Conservation (phyloP, 2,888 invertebrate species). For the Perithous albicinctus region DNA sequence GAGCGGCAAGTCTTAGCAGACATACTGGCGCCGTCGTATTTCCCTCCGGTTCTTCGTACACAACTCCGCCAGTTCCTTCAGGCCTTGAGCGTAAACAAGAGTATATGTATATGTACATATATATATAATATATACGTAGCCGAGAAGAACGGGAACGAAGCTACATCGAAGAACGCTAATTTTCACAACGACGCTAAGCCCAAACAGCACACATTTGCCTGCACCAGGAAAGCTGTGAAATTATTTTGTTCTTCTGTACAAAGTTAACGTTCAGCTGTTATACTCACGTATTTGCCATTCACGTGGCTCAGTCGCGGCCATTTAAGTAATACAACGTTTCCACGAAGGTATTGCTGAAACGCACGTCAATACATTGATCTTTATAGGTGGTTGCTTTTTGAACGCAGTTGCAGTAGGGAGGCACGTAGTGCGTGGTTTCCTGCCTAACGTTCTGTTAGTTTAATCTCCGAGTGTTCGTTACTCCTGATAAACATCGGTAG, state of each 20-base stretch:
- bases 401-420: neutral
- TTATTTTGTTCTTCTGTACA: neutral
- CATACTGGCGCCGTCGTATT: constrained; percentile 57
- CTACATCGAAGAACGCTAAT: neutral
- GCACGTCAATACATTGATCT: neutral
- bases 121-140: too few relatives aligned
- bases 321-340: neutral
- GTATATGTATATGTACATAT: too few relatives aligned
- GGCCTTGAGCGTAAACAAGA: constrained; percentile 30
- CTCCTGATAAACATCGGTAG: neutral
- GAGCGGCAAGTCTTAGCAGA: constrained; percentile 48
- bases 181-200: neutral
- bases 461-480: neutral
- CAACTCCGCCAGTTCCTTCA: constrained; percentile 43
- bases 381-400: neutral
- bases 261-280: neutral
- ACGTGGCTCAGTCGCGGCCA: neutral
- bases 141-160: neutral
- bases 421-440: constrained; percentile 1
- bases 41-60: constrained; percentile 47
- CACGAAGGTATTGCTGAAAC: neutral
- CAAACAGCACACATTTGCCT: neutral
- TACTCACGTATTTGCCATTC: neutral
- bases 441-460: neutral
- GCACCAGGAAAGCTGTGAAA: neutral